Evolutionary conservation across 2,113 vertebrate species (phyloP).

Genomic region (Egretta garzetta): DNA sequence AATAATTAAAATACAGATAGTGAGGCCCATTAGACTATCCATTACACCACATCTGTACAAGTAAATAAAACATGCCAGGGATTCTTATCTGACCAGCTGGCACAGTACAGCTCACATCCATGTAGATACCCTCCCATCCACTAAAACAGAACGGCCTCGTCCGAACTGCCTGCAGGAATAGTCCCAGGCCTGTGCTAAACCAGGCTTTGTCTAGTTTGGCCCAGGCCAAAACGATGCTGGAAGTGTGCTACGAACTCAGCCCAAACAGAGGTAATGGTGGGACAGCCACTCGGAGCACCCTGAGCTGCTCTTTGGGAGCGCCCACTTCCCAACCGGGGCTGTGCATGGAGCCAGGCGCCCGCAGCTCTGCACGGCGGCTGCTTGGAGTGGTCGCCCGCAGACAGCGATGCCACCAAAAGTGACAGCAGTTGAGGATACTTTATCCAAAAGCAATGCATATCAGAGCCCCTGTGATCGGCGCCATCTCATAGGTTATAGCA

Average conservation of each 20-base stretch:
- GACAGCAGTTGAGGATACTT: background rate
- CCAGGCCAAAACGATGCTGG: background rate
- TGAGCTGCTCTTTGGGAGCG: background rate
- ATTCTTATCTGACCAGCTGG: background rate
- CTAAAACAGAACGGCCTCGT: background rate
- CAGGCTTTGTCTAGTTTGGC: background rate
- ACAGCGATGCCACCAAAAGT: background rate
- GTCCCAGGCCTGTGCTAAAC: background rate
- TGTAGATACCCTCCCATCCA: background rate
- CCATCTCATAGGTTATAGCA: background rate
- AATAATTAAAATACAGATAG: background rate
- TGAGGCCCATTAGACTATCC: background rate
- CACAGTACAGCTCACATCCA: background rate
- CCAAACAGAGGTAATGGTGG: background rate
- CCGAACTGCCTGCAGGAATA: background rate
- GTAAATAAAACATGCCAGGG: background rate
- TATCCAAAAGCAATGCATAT: background rate
- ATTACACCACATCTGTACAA: background rate
- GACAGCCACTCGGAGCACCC: background rate
- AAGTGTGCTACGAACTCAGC: fast-evolving
- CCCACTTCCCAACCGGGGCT: fast-evolving
- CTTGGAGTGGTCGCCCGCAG: fast-evolving
- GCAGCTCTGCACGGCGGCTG: background rate
- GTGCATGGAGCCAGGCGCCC: fast-evolving
- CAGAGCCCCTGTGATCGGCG: background rate